Evolutionary conservation across 2,797 vertebrate species (phyloP), one percentile per base, ranked within the genome.

Genomic region (Typhlichthys subterraneus): DNA sequence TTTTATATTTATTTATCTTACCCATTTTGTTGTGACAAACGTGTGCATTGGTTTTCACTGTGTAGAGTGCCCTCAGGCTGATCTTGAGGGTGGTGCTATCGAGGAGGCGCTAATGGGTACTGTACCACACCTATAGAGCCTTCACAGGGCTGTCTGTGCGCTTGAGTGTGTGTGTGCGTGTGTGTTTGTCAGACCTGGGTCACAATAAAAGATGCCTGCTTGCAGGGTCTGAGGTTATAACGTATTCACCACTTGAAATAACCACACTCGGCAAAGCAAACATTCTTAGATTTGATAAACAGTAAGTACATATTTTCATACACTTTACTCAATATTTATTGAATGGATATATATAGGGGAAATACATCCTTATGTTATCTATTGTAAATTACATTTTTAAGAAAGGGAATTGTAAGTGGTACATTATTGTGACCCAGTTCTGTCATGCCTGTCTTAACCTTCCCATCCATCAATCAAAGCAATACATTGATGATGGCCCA

Each of bases 71-170:
- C 84, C 88, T 90, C 93, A 86, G 90, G 90, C 92, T 76, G 91
- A 93, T 80, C 91, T 91, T 91, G 93, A 93, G 85, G 92, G 86
- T 71, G 86, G 72, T 80, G 90, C 92, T 77, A 89, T 90, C 78
- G 92, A 94, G 85, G 93, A 95, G 81, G 92, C 94, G 88, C 86
- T 85, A 79, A 91, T 93, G 92, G 94, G 94, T 96, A 96, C 91
- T 91, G 94, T 95, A 94, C 93, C 85, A 84, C 79, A 80, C 61
- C 67, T 70, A 65, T 76, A 72, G 70, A 65, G 52, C 45, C 53
- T 69, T 67, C 62, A 77, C 33, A 38, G 33, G 33, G 33, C 33
- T 65, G 59, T 67, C 69, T 65, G 70, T 73, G 69, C 53, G 58
- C 52, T 57, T 65, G 57, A 55, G 63, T 57, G 65, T 59, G 54